Base-by-base conservation (phyloP, 2,797 vertebrate genomes). In the Garrulus glandarius region DNA sequence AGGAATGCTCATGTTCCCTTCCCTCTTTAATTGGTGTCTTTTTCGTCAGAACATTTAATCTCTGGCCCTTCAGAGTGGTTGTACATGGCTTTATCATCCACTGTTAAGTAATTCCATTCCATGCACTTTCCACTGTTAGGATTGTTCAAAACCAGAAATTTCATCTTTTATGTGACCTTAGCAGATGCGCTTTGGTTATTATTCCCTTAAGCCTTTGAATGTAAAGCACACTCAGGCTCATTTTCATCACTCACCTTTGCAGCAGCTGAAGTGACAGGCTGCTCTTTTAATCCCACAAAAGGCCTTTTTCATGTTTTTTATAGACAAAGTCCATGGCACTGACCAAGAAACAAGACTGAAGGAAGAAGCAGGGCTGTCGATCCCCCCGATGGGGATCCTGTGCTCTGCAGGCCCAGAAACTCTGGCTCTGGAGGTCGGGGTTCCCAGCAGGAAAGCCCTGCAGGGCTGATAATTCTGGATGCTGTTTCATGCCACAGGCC, bases 141-240 rank as follows among this genome's bases (percentile, higher is more conserved):
- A 78, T 87, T 63, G 77, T 44, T 91, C 77, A 81, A 91, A 96
- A 56, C 19, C 34, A 79, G 83, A 89, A 81, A 41, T 82, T 69
- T 75, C 46, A 65, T 77, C 65, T 75, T 87, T 95, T 61, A 34
- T 47, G 69, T 85, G 89, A 92, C 95, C 91, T 95, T 16, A 69
- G 64, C 57, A 89, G 75, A 89, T 75, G 46, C 44, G 36, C 18
- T 84, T 87, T 76, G 47, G 71, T 75, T 70, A 83, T 94, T 78
- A 85, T 44, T 84, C 43, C 60, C 61, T 67, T 34, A 34, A 77
- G 81, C 44, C 65, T 75, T 52, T 61, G 36, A 87, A 91, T 26
- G 29, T 60, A 82, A 94, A 92, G 53, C 71, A 84, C 52, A 14
- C 44, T 77, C 55, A 12, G 36, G 47, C 32, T 90, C 69, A 70